phyloP scores from a whole-genome alignment of 2,797 vertebrate species.

The Luscinia megarhynchos region DNA sequence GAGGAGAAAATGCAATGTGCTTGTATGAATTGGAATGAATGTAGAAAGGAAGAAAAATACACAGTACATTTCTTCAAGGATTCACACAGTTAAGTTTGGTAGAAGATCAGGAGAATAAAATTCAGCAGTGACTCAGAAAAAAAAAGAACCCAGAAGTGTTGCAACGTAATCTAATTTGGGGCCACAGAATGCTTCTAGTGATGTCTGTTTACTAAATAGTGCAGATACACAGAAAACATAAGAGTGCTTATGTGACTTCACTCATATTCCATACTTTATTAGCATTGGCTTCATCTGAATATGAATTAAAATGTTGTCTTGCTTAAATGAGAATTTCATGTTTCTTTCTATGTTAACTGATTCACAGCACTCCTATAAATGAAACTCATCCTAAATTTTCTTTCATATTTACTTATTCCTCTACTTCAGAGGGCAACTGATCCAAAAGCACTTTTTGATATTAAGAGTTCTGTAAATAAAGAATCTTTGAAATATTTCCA shows the following conservation, averaged over 20 bases:
- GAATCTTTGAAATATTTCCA: neutral
- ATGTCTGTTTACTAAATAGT: neutral
- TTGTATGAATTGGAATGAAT: neutral
- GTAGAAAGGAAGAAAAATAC: neutral
- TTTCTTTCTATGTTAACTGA: neutral
- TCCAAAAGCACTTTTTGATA: neutral
- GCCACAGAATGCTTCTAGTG: neutral
- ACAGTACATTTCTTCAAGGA: neutral
- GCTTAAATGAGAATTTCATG: neutral
- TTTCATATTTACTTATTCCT: neutral
- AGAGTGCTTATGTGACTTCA: neutral
- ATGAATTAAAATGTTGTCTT: fast-evolving
- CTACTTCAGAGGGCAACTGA: neutral
- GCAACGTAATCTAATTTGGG: neutral
- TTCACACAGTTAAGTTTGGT: neutral
- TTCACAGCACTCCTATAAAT: neutral
- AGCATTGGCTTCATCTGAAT: neutral
- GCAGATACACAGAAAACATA: neutral
- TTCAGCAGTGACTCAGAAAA: neutral
- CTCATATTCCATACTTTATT: neutral
- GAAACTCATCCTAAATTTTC: neutral
- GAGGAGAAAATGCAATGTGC: fast-evolving
- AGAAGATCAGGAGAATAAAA: neutral
- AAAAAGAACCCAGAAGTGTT: neutral
- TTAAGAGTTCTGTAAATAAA: neutral